Evolutionary conservation across 2,888 invertebrate species (phyloP), one percentile per base, ranked within the genome.

Genomic region (Leuctra nigra): DNA sequence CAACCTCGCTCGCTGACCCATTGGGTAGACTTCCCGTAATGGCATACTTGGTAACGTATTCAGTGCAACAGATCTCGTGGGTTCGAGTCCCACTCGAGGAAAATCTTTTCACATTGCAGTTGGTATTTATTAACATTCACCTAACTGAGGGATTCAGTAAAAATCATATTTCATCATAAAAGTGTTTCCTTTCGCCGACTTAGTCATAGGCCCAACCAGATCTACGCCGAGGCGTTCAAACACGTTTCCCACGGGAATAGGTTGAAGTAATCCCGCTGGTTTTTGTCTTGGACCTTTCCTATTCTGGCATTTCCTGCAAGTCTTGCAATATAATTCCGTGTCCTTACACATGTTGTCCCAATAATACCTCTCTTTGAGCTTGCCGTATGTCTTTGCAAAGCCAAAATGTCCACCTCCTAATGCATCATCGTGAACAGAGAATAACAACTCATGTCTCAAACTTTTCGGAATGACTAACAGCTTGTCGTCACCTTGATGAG

Each of bases 131-230:
- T n/a, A n/a, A n/a, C n/a, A n/a, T n/a, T n/a, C n/a, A n/a, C n/a
- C n/a, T n/a, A n/a, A n/a, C n/a, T n/a, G n/a, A n/a, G n/a, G n/a
- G n/a, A n/a, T n/a, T n/a, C n/a, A n/a, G n/a, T n/a, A n/a, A n/a
- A n/a, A n/a, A n/a, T n/a, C n/a, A n/a, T n/a, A n/a, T n/a, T n/a
- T n/a, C n/a, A n/a, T n/a, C 2, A 25, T 47, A 25, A 47, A 47
- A 1, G 24, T 23, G 16, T 25, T 6, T 3, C 14, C 14, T 16
- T n/a, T 9, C 4, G 3, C 20, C 0, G 56, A 54, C 1, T 38
- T 18, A 6, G 60, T 59, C 18, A 62, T 63, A 0, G 59, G 61
- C 1, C 62, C 61, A 9, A 63, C 14, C 1, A 62, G 36, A 41
- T 63, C 63, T 2, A 48, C 53, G 1, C 56, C 56, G 9, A 61